Base-by-base conservation (phyloP, 2,113 vertebrate species). In the Lepidothrix coronata region DNA sequence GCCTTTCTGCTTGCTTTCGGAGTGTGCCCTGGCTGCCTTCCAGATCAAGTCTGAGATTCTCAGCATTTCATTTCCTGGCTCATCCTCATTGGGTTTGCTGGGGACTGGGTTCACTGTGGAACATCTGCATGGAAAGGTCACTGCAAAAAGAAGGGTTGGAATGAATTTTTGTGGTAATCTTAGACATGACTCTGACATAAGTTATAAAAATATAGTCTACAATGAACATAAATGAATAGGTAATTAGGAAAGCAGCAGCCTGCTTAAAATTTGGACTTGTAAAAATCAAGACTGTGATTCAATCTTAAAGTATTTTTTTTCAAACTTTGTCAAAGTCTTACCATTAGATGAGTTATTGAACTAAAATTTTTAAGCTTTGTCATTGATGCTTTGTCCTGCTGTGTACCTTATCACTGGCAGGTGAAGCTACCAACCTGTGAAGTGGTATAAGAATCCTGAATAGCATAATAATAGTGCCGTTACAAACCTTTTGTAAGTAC, bases 11-110 rank as follows among this genome's bases (percentile, higher is more conserved):
- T 70, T 87, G 71, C 79, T 84, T 88, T 88, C 4, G 2, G 80
- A 71, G 52, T 73, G 70, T 43, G 20, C 57, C 28, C 93, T 97
- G 98, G 98, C 95, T 44, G 58, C 44, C 54, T 39, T 85, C 97
- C 98, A 98, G 93, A 85, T 82, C 86, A 81, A 96, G 55, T 33
- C 55, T 84, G 78, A 94, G 91, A 96, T 97, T 91, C 94, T 93
- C 94, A 96, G 94, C 91, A 86, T 95, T 95, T 95, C 73, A 95
- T 96, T 98, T 97, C 96, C 96, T 97, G 96, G 57, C 87, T 88
- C 41, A 4, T 97, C 94, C 84, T 62, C 3, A 2, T 79, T 9
- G 28, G 48, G 63, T 96, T 76, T 19, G 14, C 48, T 8, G 11
- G 51, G 81, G 63, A 88, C 39, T 17, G 2, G 18, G 61, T 61